A percentile compares a stretch with the other conserved stretches of the same genome.
Conservation (phyloP, 2,113 vertebrate genomes). For the Ochotona princeps region DNA sequence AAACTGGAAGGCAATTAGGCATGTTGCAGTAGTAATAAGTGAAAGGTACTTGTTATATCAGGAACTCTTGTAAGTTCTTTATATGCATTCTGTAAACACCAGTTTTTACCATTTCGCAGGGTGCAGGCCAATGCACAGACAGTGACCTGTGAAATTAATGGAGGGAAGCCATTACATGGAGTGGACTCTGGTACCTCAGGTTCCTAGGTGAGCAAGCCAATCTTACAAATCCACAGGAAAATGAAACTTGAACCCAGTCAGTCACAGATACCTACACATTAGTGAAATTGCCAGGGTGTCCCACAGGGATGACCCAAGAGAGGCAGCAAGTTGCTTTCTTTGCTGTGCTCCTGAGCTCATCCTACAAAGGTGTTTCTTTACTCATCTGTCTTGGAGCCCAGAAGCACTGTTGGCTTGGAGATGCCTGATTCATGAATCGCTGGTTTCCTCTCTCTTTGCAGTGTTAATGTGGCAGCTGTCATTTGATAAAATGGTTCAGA, state of each 20-base stretch:
- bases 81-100: background rate
- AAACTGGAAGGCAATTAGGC: background rate
- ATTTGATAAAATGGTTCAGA: too few species aligned
- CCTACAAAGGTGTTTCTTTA: background rate
- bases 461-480: background rate
- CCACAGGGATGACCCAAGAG: background rate
- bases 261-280: background rate
- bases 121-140: background rate
- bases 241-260: background rate
- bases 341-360: background rate
- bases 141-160: background rate
- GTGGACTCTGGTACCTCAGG: background rate
- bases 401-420: background rate
- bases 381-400: background rate
- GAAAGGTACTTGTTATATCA: background rate
- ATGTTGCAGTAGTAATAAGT: background rate
- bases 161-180: background rate
- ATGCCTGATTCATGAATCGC: background rate
- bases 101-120: background rate
- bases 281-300: background rate
- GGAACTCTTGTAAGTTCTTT: background rate
- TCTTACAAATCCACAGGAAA: background rate
- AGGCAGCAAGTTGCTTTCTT: background rate
- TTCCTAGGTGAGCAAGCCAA: background rate
- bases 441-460: background rate